These are phyloP conservation scores for Mormyrops boulengeri DNA, from an alignment of 2,797 vertebrate species.

Conservation along the genomic window DNA sequence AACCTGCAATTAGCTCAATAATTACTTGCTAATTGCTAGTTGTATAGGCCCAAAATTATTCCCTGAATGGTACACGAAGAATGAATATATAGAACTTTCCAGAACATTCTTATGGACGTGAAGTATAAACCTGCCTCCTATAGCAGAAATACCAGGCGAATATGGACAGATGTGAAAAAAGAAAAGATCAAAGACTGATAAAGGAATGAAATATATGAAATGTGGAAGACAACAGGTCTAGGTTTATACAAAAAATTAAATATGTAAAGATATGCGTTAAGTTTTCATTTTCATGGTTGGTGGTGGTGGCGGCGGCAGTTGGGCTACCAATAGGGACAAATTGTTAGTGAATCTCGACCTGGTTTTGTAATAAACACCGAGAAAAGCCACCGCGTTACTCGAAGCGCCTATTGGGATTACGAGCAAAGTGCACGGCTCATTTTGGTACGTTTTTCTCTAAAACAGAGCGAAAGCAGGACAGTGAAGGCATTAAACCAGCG, in stretches of 20 bases:
- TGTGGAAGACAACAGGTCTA: background rate
- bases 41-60: slow-evolving; percentile 35
- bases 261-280: background rate
- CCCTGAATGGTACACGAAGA: slow-evolving; percentile 1
- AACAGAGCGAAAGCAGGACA: background rate
- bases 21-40: slow-evolving; percentile 35
- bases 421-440: background rate
- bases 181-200: background rate
- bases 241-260: background rate
- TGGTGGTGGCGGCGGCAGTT: background rate
- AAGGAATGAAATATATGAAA: background rate
- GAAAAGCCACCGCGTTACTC: background rate
- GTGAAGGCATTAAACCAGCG: background rate
- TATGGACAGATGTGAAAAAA: background rate
- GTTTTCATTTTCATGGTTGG: background rate
- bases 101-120: background rate
- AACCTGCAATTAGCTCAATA: slow-evolving; percentile 46
- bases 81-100: background rate
- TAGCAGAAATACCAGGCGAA: background rate
- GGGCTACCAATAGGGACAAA: background rate
- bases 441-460: background rate
- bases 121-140: background rate
- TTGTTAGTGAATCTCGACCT: background rate
- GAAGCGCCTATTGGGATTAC: background rate
- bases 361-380: background rate